phyloP scores from a whole-genome alignment of 2,888 invertebrate genomes.

The Archips crataeganus region DNA sequence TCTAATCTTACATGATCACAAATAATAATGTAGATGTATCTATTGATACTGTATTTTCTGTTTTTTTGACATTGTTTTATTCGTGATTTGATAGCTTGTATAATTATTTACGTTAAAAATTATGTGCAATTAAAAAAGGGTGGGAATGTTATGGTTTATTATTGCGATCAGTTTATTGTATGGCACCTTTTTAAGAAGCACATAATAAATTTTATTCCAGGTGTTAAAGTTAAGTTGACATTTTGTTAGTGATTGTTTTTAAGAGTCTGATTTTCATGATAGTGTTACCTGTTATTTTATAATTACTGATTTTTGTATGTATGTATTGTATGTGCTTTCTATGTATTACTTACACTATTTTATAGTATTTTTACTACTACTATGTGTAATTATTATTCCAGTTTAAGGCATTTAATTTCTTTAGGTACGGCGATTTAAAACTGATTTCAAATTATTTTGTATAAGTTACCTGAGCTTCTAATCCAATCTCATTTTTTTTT shows the following conservation, averaged over 20 bases:
- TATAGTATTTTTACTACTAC: constrained; percentile 47
- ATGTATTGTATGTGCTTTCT: constrained; percentile 46
- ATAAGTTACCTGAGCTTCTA: constrained; percentile 79
- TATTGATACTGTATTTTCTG: constrained; percentile 37
- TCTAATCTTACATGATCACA: constrained; percentile 51
- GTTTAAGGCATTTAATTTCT: constrained; percentile 56
- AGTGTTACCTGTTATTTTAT: constrained; percentile 75
- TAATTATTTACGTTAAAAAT: constrained; percentile 47
- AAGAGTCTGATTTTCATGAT: constrained; percentile 75
- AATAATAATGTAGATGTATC: constrained; percentile 46
- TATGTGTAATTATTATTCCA: constrained; percentile 47
- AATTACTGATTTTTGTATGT: constrained; percentile 57
- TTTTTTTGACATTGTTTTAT: constrained; percentile 29
- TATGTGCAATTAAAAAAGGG: constrained; percentile 59
- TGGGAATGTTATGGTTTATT: constrained; percentile 50
- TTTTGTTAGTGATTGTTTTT: constrained; percentile 73
- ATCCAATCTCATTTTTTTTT: constrained; percentile 48
- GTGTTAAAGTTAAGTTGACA: constrained; percentile 68
- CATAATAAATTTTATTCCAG: constrained; percentile 64
- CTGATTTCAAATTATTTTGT: constrained; percentile 50
- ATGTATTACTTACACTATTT: constrained; percentile 43
- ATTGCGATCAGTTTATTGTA: constrained; percentile 52
- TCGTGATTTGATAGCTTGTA: constrained; percentile 47
- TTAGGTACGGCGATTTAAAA: constrained; percentile 44
- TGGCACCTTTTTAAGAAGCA: constrained; percentile 73